phyloP scores from a whole-genome alignment of 2,888 invertebrate genomes.

The Cabera pusaria region DNA sequence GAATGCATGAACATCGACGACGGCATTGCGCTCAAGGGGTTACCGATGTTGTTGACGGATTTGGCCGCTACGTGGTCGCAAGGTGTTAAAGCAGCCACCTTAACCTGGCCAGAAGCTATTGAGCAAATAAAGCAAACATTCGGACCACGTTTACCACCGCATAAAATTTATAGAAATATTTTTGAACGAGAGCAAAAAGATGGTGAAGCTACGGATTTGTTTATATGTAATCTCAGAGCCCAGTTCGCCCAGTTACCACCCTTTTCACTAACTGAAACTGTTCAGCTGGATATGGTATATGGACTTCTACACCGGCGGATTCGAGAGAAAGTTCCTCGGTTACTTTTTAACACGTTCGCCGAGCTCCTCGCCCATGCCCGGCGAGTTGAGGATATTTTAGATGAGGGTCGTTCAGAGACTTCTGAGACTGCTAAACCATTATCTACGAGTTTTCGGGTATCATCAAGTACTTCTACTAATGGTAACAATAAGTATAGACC shows the following conservation, averaged over 20 bases:
- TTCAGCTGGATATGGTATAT: conserved; percentile 28
- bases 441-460: neutral
- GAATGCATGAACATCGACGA: neutral
- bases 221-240: conserved; percentile 3
- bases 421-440: neutral
- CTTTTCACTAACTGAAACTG: neutral
- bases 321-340: conserved; percentile 20
- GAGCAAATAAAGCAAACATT: conserved; percentile 9
- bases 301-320: conserved; percentile 26
- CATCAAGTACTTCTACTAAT: neutral
- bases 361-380: conserved; percentile 20
- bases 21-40: neutral
- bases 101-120: neutral
- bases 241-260: no score
- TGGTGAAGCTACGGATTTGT: conserved; percentile 8
- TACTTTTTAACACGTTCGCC: conserved; percentile 6
- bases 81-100: neutral
- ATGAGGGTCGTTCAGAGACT: neutral
- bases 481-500: neutral
- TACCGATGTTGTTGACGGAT: neutral
- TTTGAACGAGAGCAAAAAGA: conserved; percentile 7
- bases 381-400: conserved; percentile 13
- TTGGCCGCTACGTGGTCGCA: neutral
- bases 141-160: conserved; percentile 9
- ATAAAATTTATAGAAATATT: conserved; percentile 18